Evolutionary conservation across 2,113 vertebrate genomes (phyloP).

Genomic region (Anthoscopus minutus): DNA sequence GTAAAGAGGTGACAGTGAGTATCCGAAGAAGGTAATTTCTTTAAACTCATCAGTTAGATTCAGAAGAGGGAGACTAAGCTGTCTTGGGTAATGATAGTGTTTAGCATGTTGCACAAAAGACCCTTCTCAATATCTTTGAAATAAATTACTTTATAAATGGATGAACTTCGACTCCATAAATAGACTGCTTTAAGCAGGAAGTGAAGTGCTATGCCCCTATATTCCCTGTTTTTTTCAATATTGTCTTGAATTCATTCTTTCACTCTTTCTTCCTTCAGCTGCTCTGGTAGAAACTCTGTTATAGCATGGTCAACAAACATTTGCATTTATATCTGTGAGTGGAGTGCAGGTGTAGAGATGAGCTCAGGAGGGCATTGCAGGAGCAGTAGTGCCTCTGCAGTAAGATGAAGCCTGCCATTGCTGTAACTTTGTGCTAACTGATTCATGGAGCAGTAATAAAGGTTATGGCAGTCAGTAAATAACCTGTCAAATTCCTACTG

Average conservation of each 20-base stretch:
- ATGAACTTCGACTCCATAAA: not conserved
- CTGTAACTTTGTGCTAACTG: conserved; percentile 22
- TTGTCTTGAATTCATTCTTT: not conserved
- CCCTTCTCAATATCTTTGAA: not conserved
- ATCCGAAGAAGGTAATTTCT: not conserved
- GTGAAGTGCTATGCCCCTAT: not conserved
- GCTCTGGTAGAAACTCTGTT: not conserved
- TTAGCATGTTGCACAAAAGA: not conserved
- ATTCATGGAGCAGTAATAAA: conserved; percentile 62
- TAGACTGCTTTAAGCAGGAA: not conserved
- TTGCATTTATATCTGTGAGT: not conserved
- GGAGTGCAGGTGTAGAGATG: not conserved
- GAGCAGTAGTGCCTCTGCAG: not conserved
- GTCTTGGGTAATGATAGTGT: not conserved
- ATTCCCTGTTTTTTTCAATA: not conserved
- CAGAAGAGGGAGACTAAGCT: not conserved
- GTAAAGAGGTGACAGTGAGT: not conserved
- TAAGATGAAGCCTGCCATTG: not conserved
- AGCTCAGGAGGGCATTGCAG: conserved; percentile 1
- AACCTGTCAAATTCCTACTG: conserved; percentile 62
- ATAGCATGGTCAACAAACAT: not conserved
- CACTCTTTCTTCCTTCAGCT: not conserved
- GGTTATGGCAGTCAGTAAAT: conserved; percentile 63
- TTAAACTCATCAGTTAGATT: not conserved
- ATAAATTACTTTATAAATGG: not conserved